Evolutionary conservation across 2,888 invertebrate genomes (phyloP).

Genomic region (Lathronympha strigana): DNA sequence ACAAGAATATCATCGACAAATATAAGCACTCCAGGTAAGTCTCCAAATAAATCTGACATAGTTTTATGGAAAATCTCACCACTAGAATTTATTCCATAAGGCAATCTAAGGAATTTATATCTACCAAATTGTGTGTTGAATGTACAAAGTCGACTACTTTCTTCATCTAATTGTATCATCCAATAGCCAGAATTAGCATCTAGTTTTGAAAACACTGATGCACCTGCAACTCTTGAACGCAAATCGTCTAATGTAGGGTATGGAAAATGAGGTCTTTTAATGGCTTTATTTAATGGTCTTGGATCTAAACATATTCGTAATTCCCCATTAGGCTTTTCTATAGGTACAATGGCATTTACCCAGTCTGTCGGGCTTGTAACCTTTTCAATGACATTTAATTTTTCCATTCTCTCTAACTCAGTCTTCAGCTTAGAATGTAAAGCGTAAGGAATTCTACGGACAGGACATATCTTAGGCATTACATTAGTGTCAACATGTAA

Average conservation of each 20-base stretch:
- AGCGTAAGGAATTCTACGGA: slow-evolving; percentile 41
- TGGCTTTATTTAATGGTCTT: slow-evolving; percentile 11
- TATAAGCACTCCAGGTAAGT: slow-evolving; percentile 38
- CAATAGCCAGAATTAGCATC: too few relatives aligned
- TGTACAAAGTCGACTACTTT: slow-evolving; percentile 9
- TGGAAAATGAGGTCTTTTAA: slow-evolving; percentile 9
- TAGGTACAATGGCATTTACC: slow-evolving; percentile 11
- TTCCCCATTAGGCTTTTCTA: slow-evolving; percentile 43
- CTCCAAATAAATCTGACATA: slow-evolving; percentile 38
- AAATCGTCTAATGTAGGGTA: too few relatives aligned
- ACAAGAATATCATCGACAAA: slow-evolving; percentile 43
- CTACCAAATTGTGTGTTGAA: slow-evolving; percentile 14
- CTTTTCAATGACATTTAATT: background rate
- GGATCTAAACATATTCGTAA: slow-evolving; percentile 16
- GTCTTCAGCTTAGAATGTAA: slow-evolving; percentile 41
- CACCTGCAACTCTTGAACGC: too few relatives aligned
- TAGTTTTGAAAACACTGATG: too few relatives aligned
- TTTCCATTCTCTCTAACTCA: slow-evolving; percentile 21
- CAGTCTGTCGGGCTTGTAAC: background rate
- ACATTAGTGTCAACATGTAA: slow-evolving; percentile 23
- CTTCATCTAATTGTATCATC: too few relatives aligned
- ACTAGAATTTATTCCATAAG: slow-evolving; percentile 10
- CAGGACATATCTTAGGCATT: slow-evolving; percentile 29
- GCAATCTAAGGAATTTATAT: slow-evolving; percentile 15
- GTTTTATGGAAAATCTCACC: slow-evolving; percentile 14